These are phyloP conservation scores for Agapornis canus DNA, from an alignment of 2,797 vertebrate genomes.

Conservation along the genomic window DNA sequence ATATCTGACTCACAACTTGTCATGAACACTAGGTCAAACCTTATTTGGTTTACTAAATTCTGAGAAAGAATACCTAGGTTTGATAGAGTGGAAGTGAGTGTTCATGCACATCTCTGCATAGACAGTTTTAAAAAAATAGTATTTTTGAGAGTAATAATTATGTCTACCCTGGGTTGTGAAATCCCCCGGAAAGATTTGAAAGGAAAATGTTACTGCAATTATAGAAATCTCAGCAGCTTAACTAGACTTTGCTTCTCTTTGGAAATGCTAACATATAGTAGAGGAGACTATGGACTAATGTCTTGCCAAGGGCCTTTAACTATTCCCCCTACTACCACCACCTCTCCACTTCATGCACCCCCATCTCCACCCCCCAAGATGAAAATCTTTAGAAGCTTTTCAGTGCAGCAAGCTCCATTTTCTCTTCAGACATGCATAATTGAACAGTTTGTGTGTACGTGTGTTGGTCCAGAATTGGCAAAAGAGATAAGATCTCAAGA, in stretches of 20 bases:
- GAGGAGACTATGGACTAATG: background rate
- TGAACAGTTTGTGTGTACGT: background rate
- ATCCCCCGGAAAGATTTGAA: background rate
- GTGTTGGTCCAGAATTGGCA: background rate
- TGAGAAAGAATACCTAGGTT: background rate
- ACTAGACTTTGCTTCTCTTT: slow-evolving; percentile 15
- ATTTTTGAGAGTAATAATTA: background rate
- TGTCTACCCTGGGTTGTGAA: background rate
- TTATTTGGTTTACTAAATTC: background rate
- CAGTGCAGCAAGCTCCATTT: background rate
- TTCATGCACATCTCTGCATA: background rate
- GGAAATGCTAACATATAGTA: slow-evolving; percentile 1
- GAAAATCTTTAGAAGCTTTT: background rate
- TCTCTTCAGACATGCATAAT: background rate
- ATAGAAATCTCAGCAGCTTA: slow-evolving; percentile 1
- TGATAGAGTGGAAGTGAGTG: background rate
- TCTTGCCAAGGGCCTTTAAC: background rate
- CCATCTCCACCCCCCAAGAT: background rate
- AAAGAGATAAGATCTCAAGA: background rate
- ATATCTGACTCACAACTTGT: background rate
- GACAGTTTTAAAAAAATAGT: background rate
- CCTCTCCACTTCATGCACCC: background rate
- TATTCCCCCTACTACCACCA: background rate
- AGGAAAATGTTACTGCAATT: background rate
- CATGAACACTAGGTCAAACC: background rate